These are phyloP conservation scores for Oxyruncus cristatus DNA, from an alignment of 2,113 vertebrate genomes.

Conservation along the genomic window DNA sequence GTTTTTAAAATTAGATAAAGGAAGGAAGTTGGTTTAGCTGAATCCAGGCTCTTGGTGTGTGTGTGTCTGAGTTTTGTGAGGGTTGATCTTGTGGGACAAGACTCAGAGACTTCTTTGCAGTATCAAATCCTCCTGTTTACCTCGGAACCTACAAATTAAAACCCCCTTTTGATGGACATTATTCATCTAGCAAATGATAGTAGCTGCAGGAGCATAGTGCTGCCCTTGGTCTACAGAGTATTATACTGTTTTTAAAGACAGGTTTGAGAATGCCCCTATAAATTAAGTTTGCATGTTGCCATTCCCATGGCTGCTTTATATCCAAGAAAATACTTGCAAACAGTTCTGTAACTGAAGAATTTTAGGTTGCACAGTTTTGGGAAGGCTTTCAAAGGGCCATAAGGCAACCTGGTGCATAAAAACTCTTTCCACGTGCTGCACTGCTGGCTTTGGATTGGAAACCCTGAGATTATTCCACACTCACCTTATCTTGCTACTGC, in stretches of 20 bases:
- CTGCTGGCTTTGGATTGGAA: background rate
- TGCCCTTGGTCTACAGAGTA: background rate
- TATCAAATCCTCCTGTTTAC: background rate
- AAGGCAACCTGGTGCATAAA: background rate
- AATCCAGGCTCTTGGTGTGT: background rate
- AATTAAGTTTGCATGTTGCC: background rate
- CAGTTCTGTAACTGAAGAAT: background rate
- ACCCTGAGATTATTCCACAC: background rate
- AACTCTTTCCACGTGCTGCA: background rate
- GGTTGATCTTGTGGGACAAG: accelerated
- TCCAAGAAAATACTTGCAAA: background rate
- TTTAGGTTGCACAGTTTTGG: background rate
- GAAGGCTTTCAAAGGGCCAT: background rate
- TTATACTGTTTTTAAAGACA: background rate
- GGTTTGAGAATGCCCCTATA: background rate
- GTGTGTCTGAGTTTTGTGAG: accelerated
- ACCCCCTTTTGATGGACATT: accelerated
- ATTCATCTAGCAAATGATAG: no score
- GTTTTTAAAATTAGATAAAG: background rate
- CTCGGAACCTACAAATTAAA: background rate
- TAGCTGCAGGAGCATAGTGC: background rate
- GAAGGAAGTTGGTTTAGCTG: background rate
- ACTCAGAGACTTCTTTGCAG: background rate
- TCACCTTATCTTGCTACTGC: background rate
- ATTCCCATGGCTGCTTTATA: background rate